Base-by-base conservation (phyloP, 2,888 invertebrate genomes). In the Folsomia candida region DNA sequence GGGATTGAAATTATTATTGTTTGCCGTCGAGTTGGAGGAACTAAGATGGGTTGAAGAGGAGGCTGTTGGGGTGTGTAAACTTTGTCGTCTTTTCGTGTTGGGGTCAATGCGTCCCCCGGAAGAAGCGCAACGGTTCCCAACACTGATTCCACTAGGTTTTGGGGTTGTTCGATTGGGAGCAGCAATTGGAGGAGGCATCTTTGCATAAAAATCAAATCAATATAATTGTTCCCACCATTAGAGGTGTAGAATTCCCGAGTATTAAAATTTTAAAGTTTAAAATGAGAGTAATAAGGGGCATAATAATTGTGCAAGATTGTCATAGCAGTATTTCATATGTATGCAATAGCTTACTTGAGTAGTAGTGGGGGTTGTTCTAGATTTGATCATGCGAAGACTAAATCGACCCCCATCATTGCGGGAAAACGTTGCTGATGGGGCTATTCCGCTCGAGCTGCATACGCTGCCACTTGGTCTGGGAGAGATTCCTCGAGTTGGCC, bases 351-450 rank as follows among this genome's bases (percentile, higher is more conserved):
- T n/a, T n/a, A n/a, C n/a, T n/a, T n/a, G n/a, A n/a, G n/a, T n/a
- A n/a, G n/a, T n/a, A n/a, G n/a, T n/a, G n/a, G n/a, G n/a, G n/a
- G n/a, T n/a, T n/a, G n/a, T 68, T 67, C 64, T 70, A 18, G 76
- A 73, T 68, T 76, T 76, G 51, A 73, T 51, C 71, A 80, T 84
- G 81, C 90, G 84, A 81, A 89, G 86, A 81, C 89, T 90, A 79
- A 87, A 87, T 76, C 89, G 84, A 29, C 91, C 87, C 71, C 86
- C 87, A 80, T 89, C 89, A 25, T 85, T 86, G 77, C 89, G 84
- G 6, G 87, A 85, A 80, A 88, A 86, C 62, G 69, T 57, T 28
- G 69, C 51, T 22, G 71, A 25, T 22, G 70, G 60, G 28, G 69
- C 51, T n/a, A 73, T 59, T 26, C 62, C 54, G n/a, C n/a, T n/a